A percentile compares a stretch with the other conserved stretches of the same genome.
These are phyloP conservation scores for Actinostola sp. DNA, from an alignment of 92 coral and sea anemone genomes.

Conservation along the genomic window DNA sequence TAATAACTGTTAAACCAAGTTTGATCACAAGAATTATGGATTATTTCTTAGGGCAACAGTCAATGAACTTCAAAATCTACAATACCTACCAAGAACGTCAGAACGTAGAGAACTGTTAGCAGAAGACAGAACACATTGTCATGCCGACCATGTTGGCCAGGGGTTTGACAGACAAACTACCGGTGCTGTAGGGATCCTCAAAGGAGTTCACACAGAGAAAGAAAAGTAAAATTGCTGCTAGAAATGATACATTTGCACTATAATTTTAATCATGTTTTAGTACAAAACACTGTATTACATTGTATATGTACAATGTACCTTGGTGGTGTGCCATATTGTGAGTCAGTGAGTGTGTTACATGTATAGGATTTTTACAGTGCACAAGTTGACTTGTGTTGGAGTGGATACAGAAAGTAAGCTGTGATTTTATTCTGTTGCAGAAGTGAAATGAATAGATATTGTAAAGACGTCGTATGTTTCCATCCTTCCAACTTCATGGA, in stretches of 20 bases:
- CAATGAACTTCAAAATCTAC: constrained; percentile 96
- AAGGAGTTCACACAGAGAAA: constrained; percentile 85
- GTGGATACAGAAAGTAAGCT: no score
- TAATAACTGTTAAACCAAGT: not conserved
- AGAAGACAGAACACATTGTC: constrained; percentile 97
- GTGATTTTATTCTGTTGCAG: constrained; percentile 47
- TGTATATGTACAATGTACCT: no score
- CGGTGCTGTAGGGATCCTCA: constrained; percentile 93
- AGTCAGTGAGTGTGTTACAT: no score
- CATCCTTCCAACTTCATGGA: constrained; percentile 84
- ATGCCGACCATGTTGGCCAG: constrained; percentile 99
- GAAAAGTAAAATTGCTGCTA: constrained; percentile 13
- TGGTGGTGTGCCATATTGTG: no score
- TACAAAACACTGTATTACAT: no score
- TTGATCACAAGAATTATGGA: no score
- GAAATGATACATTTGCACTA: not conserved
- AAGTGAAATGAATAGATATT: constrained; percentile 69
- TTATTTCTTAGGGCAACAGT: constrained; percentile 67
- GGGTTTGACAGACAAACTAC: constrained; percentile 98
- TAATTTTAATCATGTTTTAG: not conserved
- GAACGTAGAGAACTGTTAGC: constrained; percentile 90
- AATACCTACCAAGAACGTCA: constrained; percentile 89
- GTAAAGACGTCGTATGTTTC: constrained; percentile 95
- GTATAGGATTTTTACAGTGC: no score
- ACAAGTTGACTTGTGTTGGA: no score